Percentiles rank a stretch among this genome's conserved stretches.
These are phyloP conservation scores for Drosophila athabasca DNA, from an alignment of 1,140 invertebrate species.

Conservation along the genomic window DNA sequence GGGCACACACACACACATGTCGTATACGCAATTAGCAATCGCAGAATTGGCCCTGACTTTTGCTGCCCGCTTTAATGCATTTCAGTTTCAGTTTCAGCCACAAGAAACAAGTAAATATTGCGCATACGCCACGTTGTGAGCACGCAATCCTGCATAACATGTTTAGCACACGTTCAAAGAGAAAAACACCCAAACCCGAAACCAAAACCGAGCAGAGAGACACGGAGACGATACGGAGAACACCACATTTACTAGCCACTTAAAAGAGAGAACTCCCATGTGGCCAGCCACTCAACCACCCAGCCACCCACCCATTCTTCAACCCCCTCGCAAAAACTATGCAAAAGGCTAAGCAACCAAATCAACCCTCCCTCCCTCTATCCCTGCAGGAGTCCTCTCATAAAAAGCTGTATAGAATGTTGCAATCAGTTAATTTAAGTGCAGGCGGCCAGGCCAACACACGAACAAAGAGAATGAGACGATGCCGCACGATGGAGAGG, in stretches of 20 bases:
- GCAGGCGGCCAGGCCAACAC: constrained; percentile 63
- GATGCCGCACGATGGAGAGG: too few relatives aligned
- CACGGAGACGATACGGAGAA: constrained; percentile 25
- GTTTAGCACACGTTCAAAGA: constrained; percentile 51
- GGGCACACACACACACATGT: constrained; percentile 24
- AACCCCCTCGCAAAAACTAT: constrained; percentile 28
- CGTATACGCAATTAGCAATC: constrained; percentile 41
- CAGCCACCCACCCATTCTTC: constrained; percentile 6
- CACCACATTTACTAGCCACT: constrained; percentile 74
- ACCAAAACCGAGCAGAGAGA: background rate
- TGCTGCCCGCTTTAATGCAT: constrained; percentile 61
- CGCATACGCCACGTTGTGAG: constrained; percentile 68
- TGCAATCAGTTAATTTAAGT: constrained; percentile 82
- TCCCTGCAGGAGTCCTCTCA: constrained; percentile 23
- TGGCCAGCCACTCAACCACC: constrained; percentile 25
- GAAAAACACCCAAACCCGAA: background rate
- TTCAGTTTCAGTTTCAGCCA: constrained; percentile 28
- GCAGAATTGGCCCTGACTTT: background rate
- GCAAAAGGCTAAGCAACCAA: constrained; percentile 48
- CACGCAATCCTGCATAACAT: constrained; percentile 66
- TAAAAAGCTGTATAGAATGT: constrained; percentile 80
- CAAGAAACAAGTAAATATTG: constrained; percentile 58
- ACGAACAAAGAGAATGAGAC: constrained; percentile 37
- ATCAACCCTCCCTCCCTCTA: background rate
- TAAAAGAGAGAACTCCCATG: constrained; percentile 69